Percentiles rank a stretch among this genome's conserved stretches.
Evolutionary conservation across 2,888 invertebrate species (phyloP).

Genomic region (Cantharis flavilabris): DNA sequence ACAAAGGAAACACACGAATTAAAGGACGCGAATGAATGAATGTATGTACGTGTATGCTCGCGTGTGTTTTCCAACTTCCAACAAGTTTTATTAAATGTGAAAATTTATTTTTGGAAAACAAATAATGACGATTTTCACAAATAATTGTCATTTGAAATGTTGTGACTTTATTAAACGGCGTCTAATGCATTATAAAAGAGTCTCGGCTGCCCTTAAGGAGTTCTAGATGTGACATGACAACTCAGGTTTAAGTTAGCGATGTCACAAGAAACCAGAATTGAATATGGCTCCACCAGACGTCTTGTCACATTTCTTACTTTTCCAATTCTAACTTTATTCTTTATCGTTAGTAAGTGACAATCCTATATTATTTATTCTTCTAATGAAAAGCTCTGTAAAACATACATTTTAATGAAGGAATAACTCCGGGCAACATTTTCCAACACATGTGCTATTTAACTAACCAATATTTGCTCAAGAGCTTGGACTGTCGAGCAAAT

Average conservation of each 20-base stretch:
- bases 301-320: conserved; percentile 36
- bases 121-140: conserved; percentile 21
- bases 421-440: conserved; percentile 9
- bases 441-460: conserved; percentile 27
- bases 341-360: conserved; percentile 36
- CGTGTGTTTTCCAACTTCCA: conserved; percentile 31
- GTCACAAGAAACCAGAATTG: conserved; percentile 25
- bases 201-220: conserved; percentile 20
- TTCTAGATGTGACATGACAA: conserved; percentile 30
- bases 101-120: background rate
- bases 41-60: conserved; percentile 17
- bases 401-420: background rate
- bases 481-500: conserved; percentile 25
- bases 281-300: conserved; percentile 33
- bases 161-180: conserved; percentile 37
- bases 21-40: conserved; percentile 38
- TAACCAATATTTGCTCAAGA: conserved; percentile 24
- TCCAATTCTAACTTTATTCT: conserved; percentile 29
- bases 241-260: conserved; percentile 24
- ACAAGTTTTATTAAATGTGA: conserved; percentile 20
- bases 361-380: background rate
- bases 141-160: conserved; percentile 39
- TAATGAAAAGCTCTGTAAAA: background rate
- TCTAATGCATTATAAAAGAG: conserved; percentile 37
- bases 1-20: conserved; percentile 43